Evolutionary conservation across 1,140 invertebrate species (phyloP).

Genomic region (Drosophila suzukii): DNA sequence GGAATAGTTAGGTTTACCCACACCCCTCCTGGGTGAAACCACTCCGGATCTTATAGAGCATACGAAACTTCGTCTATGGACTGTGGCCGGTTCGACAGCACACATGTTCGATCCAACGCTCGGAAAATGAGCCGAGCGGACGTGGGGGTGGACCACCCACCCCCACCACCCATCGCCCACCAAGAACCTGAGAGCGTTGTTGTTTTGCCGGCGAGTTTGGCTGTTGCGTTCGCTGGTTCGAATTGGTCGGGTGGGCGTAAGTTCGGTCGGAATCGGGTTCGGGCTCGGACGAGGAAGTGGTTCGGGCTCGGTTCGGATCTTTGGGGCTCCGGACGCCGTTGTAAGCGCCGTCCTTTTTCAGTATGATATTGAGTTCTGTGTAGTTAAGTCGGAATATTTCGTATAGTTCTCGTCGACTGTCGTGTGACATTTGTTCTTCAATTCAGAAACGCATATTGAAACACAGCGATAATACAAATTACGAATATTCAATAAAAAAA

Average conservation of each 20-base stretch:
- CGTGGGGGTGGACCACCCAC: conserved; percentile 7
- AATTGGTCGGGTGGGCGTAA: conserved; percentile 73
- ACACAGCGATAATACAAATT: conserved; percentile 48
- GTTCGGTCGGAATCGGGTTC: conserved; percentile 56
- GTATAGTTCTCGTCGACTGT: conserved; percentile 82
- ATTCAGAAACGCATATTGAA: conserved; percentile 66
- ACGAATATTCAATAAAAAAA: conserved; percentile 41
- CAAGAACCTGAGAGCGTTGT: conserved; percentile 36
- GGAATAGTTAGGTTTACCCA: not conserved
- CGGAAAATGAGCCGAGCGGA: conserved; percentile 30
- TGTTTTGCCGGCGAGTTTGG: conserved; percentile 71
- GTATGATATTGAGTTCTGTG: conserved; percentile 84
- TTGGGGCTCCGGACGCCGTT: conserved; percentile 10
- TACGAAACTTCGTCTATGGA: conserved; percentile 32
- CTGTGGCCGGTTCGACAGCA: conserved; percentile 64
- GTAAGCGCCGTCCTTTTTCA: conserved; percentile 81
- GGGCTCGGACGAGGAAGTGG: not conserved
- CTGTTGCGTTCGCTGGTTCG: conserved; percentile 74
- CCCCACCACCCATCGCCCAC: conserved; percentile 13
- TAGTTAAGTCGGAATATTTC: conserved; percentile 85
- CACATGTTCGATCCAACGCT: conserved; percentile 60
- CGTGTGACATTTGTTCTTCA: conserved; percentile 82
- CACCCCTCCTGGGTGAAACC: not conserved
- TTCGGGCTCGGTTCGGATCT: conserved; percentile 7
- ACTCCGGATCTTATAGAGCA: conserved; percentile 29